Percentiles rank a stretch among this genome's conserved stretches.
phyloP scores from a whole-genome alignment of 2,797 vertebrate species.

The Arremon brunneinucha region DNA sequence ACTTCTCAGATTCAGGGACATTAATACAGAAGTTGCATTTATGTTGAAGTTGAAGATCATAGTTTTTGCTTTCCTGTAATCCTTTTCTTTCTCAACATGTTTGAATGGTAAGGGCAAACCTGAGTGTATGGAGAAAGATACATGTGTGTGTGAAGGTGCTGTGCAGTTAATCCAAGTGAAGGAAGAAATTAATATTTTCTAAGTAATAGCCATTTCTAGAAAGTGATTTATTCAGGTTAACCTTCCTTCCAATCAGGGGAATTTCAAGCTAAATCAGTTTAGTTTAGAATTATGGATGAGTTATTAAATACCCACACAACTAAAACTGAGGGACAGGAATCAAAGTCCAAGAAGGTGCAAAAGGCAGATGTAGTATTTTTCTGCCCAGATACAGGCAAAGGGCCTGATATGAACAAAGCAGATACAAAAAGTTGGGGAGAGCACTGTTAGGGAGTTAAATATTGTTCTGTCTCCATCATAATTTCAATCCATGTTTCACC shows the following conservation, averaged over 20 bases:
- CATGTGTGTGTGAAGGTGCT: neutral
- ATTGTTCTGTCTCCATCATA: neutral
- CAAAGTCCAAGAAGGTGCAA: neutral
- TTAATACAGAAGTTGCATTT: neutral
- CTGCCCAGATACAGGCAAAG: neutral
- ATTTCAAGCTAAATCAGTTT: neutral
- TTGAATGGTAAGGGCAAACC: neutral
- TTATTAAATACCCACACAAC: neutral
- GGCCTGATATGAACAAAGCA: neutral
- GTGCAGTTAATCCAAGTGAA: neutral
- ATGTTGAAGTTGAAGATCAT: neutral
- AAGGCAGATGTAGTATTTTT: neutral
- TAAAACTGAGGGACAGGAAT: neutral
- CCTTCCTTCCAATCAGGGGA: neutral
- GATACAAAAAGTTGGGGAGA: neutral
- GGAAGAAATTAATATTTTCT: neutral
- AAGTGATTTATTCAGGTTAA: neutral
- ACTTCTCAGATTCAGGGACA: neutral
- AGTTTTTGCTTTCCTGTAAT: neutral
- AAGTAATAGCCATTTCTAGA: neutral
- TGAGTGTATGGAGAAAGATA: neutral
- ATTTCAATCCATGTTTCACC: neutral
- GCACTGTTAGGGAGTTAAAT: neutral
- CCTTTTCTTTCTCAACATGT: neutral
- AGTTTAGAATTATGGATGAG: neutral